phyloP scores from a whole-genome alignment of 2,113 vertebrate species.

The Chlorodrepanis virens region DNA sequence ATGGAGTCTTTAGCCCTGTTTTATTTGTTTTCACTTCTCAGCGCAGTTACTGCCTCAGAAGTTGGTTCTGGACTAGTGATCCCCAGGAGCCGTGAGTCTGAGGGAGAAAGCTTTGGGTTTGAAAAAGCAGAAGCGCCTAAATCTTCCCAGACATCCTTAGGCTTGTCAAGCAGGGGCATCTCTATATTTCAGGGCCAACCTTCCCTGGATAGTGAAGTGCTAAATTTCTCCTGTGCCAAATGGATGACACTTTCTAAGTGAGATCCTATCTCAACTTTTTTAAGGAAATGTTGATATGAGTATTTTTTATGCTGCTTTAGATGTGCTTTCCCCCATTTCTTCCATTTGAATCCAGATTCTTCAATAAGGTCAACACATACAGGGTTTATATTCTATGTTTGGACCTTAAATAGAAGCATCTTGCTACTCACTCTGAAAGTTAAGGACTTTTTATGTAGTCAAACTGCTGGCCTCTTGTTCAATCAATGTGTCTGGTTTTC shows the following conservation, averaged over 20 bases:
- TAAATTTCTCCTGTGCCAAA: background rate
- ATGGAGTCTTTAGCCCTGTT: background rate
- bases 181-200: background rate
- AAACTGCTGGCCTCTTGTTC: background rate
- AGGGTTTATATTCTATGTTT: background rate
- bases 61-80: background rate
- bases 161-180: background rate
- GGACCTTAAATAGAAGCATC: background rate
- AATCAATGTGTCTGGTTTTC: background rate
- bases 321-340: background rate
- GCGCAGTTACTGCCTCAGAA: background rate
- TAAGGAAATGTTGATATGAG: background rate
- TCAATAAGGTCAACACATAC: background rate
- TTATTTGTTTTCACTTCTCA: background rate
- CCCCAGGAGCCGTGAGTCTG: background rate
- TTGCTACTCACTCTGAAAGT: background rate
- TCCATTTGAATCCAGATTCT: background rate
- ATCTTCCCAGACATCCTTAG: background rate
- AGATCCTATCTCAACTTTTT: background rate
- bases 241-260: background rate
- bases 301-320: background rate
- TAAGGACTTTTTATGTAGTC: background rate
- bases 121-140: background rate
- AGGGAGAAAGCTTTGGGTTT: background rate
- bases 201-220: background rate